Conservation (phyloP, 1,140 invertebrate genomes). For the Cydia amplana region DNA sequence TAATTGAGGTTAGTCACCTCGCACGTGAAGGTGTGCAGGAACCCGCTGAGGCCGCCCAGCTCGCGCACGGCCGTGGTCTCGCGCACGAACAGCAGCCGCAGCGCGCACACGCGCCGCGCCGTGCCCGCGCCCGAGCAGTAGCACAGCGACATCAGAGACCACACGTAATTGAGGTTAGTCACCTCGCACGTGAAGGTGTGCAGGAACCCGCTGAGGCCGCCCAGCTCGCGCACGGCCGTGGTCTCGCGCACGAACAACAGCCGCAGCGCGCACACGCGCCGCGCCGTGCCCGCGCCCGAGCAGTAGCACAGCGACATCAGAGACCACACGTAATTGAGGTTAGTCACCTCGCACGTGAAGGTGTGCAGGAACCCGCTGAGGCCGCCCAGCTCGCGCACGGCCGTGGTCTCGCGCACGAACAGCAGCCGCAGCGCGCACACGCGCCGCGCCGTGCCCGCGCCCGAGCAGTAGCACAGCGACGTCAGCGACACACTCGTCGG, state of each 20-base stretch:
- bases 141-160: too few species aligned
- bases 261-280: constrained; percentile 95
- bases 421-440: constrained; percentile 97
- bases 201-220: constrained; percentile 93
- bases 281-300: constrained; percentile 86
- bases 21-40: constrained; percentile 95
- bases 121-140: constrained; percentile 37
- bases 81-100: constrained; percentile 97
- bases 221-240: constrained; percentile 93
- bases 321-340: constrained; percentile 64
- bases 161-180: too few species aligned
- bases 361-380: constrained; percentile 94
- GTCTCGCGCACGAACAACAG: constrained; percentile 98
- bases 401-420: constrained; percentile 96
- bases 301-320: constrained; percentile 84
- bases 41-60: constrained; percentile 92
- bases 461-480: constrained; percentile 89
- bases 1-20: constrained; percentile 81
- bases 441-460: constrained; percentile 90
- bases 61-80: constrained; percentile 96
- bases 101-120: constrained; percentile 80
- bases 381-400: constrained; percentile 93
- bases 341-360: constrained; percentile 91
- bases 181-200: constrained; percentile 96
- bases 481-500: constrained; percentile 81